phyloP scores from a whole-genome alignment of 2,888 invertebrate genomes.

The Drosophila pegasa region DNA sequence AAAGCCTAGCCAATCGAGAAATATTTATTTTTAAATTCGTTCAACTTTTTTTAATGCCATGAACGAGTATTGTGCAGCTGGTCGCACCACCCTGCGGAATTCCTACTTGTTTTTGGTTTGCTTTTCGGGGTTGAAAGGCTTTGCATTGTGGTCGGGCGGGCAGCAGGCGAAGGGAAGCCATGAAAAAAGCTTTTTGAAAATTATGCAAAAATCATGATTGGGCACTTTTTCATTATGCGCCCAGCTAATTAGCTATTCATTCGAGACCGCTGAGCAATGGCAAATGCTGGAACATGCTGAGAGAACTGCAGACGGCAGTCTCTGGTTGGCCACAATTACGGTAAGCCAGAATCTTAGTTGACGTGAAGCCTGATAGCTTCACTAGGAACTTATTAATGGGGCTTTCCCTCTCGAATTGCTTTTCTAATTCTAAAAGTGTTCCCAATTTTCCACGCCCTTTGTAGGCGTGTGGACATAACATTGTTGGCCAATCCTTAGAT shows the following conservation, averaged over 20 bases:
- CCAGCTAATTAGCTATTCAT: conserved; percentile 70
- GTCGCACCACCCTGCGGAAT: neutral
- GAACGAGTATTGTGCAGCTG: neutral
- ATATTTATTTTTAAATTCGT: too few species aligned
- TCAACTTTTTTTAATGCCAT: too few species aligned
- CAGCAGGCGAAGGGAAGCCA: conserved; percentile 22
- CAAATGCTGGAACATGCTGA: conserved; percentile 18
- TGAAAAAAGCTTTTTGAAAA: conserved; percentile 57
- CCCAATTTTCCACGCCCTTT: too few species aligned
- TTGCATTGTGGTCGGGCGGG: conserved; percentile 38
- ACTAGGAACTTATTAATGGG: neutral
- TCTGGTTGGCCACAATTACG: neutral
- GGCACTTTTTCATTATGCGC: conserved; percentile 58
- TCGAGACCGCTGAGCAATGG: conserved; percentile 20
- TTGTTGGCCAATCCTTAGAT: too few species aligned
- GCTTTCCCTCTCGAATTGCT: too few species aligned
- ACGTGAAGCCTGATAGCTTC: neutral
- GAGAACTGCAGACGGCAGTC: neutral
- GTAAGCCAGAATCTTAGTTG: neutral
- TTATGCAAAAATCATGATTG: conserved; percentile 75
- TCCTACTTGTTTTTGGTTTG: too few species aligned
- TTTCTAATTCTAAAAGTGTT: too few species aligned
- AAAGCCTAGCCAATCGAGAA: too few species aligned
- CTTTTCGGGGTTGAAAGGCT: conserved; percentile 55
- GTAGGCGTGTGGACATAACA: too few species aligned